Evolutionary conservation across 2,797 vertebrate genomes (phyloP), one percentile per base, ranked within the genome.

Genomic region (Spatula clypeata): DNA sequence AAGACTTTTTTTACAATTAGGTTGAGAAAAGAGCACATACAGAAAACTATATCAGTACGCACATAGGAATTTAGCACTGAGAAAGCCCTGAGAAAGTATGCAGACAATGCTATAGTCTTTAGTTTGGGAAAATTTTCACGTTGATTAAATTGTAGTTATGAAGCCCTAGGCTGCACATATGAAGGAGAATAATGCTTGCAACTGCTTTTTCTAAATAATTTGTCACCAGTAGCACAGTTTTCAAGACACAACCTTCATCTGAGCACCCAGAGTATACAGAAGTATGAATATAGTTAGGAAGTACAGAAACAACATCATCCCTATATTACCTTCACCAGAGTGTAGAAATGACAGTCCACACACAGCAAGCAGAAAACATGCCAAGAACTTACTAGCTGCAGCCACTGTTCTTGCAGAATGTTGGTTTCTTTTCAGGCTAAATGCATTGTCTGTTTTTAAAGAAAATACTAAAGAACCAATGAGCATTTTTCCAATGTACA

Each of bases 281-380:
- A 20, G 1, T 31, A 3, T 23, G 11, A 38, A 2, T 38, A 19
- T 6, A 31, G 7, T 47, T 55, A 11, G 51, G 79, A 65, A 76
- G 17, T 9, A 62, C 42, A 55, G 72, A 70, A 90, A 34, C 11
- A 74, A 5, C 57, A 55, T 64, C 44, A 53, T 38, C 8, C 11
- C 20, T 12, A 5, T 44, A 45, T 38, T 55, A 27, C 23, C 34
- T 86, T 38, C 58, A 5, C 51, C 61, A 81, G 44, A 74, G 11
- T 38, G 34, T 49, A 74, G 49, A 49, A 80, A 24, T 38, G 47
- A 34, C 24, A 72, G 34, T 45, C 13, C 13, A 80, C 17, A 66
- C 15, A n/a, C 0, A 0, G 26, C 42, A 92, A 73, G 29, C 31
- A 71, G 44, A 14, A 57, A 83, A 62, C 15, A 21, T 0, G 1